phyloP scores from a whole-genome alignment of 2,888 invertebrate genomes.

The Torymus auratus region DNA sequence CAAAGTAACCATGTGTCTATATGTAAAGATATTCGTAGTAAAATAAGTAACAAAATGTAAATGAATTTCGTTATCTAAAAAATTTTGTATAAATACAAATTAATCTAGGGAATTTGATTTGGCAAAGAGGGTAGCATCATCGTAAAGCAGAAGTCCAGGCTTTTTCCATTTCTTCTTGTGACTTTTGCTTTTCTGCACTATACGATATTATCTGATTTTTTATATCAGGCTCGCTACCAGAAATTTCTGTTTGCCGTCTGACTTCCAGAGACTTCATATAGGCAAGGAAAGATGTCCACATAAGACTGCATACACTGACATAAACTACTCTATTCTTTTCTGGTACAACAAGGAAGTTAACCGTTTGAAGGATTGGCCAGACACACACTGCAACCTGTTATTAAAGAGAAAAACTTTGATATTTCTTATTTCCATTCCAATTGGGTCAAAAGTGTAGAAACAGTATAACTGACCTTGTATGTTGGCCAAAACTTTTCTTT shows the following conservation, averaged over 20 bases:
- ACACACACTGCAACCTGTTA: conserved; percentile 82
- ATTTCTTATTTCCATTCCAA: neutral
- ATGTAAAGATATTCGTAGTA: conserved; percentile 3
- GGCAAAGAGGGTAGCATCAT: conserved; percentile 32
- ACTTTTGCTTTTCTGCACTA: conserved; percentile 14
- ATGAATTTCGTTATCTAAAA: conserved; percentile 50
- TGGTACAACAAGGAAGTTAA: conserved; percentile 84
- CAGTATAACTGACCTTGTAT: conserved; percentile 79
- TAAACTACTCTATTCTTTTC: conserved; percentile 86
- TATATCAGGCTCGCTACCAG: conserved; percentile 22
- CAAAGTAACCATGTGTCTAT: conserved; percentile 13
- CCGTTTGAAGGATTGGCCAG: conserved; percentile 86
- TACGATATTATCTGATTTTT: conserved; percentile 12
- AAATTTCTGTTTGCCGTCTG: conserved; percentile 49
- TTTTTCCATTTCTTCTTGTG: conserved; percentile 34
- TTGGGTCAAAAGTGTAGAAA: too few relatives aligned
- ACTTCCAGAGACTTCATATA: conserved; percentile 85
- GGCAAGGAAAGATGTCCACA: conserved; percentile 87
- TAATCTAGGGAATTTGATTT: conserved; percentile 42
- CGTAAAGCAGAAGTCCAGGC: conserved; percentile 38
- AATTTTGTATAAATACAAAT: conserved; percentile 53
- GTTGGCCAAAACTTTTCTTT: conserved; percentile 86
- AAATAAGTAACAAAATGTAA: conserved; percentile 52
- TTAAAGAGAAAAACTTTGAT: conserved; percentile 31
- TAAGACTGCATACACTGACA: conserved; percentile 84